Conservation (phyloP, 2,797 vertebrate genomes). For the Pseudocheirus occidentalis region DNA sequence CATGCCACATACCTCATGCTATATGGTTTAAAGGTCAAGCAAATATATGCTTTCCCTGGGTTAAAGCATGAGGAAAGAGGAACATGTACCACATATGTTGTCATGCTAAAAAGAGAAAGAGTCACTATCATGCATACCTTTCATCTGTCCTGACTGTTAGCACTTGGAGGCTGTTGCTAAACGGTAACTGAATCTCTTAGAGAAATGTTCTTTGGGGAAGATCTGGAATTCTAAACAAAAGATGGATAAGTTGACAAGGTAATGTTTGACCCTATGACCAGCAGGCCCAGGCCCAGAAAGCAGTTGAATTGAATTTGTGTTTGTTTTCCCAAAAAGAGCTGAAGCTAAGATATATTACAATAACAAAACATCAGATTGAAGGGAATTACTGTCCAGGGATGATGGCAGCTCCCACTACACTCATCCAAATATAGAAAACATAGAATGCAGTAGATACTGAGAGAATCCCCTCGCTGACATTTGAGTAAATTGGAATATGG, state of each 20-base stretch:
- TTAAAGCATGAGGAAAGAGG: constrained; percentile 6
- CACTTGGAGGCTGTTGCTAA: not conserved
- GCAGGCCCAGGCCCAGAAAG: not conserved
- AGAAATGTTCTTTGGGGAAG: constrained; percentile 38
- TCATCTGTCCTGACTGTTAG: constrained; percentile 25
- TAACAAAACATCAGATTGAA: not conserved
- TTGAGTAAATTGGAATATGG: not conserved
- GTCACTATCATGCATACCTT: not conserved
- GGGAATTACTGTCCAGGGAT: not conserved
- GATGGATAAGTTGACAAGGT: not conserved
- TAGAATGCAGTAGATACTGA: not conserved
- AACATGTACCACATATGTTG: constrained; percentile 47
- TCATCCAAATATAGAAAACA: not conserved
- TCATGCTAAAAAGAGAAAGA: constrained; percentile 38
- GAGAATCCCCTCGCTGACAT: not conserved
- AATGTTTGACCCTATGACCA: constrained; percentile 21
- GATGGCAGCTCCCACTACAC: not conserved
- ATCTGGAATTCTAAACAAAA: constrained; percentile 40
- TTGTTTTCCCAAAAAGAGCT: not conserved
- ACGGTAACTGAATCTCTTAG: constrained; percentile 28
- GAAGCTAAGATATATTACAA: not conserved
- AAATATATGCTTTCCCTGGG: constrained; percentile 50
- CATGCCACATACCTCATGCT: constrained; percentile 63
- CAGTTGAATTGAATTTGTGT: not conserved
- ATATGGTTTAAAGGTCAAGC: constrained; percentile 55